Evolutionary conservation across 2,797 vertebrate species (phyloP), one percentile per base, ranked within the genome.

Genomic region (Xenentodon cancila): DNA sequence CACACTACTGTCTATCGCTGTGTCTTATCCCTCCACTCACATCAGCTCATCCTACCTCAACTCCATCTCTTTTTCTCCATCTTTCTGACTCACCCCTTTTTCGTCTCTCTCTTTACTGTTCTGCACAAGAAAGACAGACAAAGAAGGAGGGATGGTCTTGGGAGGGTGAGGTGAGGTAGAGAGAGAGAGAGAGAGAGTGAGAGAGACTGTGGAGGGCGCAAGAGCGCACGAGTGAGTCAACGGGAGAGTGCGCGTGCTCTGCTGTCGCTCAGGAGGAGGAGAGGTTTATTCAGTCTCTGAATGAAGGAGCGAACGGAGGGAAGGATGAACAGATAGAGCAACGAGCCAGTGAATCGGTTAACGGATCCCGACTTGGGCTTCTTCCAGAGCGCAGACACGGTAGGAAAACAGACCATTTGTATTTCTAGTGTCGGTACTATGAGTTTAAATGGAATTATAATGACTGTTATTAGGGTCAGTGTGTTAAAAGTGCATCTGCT

Each of bases 261-360:
- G 53, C 59, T 50, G 60, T 57, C 51, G 59, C 71, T 69, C 55
- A 34, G 59, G 55, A 65, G 61, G 70, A 72, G 77, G 53, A 70
- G 65, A 76, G 40, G 54, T 64, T 59, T 76, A 80, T 85, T 88
- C 70, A 62, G 72, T 68, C 57, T 62, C 80, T 78, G 86, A 64
- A 75, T 63, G 78, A 84, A 72, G 51, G 64, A 81, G 58, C 1
- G 71, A 58, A 21, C 74, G 65, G 71, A 84, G 67, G 65, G 81
- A 75, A 68, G 75, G 54, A 84, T 81, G 82, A 74, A 49, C 75
- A 75, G 62, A 74, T 17, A 50, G 72, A 78, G 25, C 61, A 68
- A 80, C 64, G 68, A 75, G 58, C 60, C 64, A 57, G 43, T 84
- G 76, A 82, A 59, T 83, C 79, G 87, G 82, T 80, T 77, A 86